Conservation (phyloP, 2,888 invertebrate species). For the Polymixis flavicincta region DNA sequence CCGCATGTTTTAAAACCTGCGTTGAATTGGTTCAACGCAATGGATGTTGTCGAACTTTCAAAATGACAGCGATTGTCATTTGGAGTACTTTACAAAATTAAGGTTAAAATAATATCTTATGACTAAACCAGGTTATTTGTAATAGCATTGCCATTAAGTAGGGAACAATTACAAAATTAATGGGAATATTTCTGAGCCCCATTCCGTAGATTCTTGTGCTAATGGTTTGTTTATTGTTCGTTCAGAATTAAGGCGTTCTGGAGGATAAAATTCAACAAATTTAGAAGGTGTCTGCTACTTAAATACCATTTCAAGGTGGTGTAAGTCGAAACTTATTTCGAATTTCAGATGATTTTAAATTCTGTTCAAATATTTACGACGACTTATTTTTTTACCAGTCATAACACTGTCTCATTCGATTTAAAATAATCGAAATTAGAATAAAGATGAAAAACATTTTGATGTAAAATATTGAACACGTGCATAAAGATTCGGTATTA, state of each 20-base stretch:
- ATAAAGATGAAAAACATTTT: not conserved
- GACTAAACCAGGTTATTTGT: slow-evolving; percentile 4
- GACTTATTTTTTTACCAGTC: not conserved
- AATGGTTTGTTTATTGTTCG: slow-evolving; percentile 55
- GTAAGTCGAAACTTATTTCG: slow-evolving; percentile 1
- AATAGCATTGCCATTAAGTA: slow-evolving; percentile 36
- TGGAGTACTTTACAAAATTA: not conserved
- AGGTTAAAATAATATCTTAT: not conserved
- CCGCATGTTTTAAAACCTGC: not conserved
- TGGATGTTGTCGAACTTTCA: not conserved
- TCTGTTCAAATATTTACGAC: not conserved
- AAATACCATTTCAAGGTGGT: slow-evolving; percentile 17
- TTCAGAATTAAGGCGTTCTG: slow-evolving; percentile 57
- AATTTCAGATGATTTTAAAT: not conserved
- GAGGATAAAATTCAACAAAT: slow-evolving; percentile 60
- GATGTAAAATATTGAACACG: not conserved
- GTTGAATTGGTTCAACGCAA: not conserved
- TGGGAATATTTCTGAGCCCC: slow-evolving; percentile 46
- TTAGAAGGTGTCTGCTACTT: slow-evolving; percentile 52
- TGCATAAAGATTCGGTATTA: not conserved
- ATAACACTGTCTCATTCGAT: not conserved
- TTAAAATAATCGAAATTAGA: not conserved
- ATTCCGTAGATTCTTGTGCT: slow-evolving; percentile 45
- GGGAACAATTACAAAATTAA: slow-evolving; percentile 44
- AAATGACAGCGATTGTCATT: not conserved